Base-by-base conservation (phyloP, 2,797 vertebrate species). In the Enteromius thamalakanensis region DNA sequence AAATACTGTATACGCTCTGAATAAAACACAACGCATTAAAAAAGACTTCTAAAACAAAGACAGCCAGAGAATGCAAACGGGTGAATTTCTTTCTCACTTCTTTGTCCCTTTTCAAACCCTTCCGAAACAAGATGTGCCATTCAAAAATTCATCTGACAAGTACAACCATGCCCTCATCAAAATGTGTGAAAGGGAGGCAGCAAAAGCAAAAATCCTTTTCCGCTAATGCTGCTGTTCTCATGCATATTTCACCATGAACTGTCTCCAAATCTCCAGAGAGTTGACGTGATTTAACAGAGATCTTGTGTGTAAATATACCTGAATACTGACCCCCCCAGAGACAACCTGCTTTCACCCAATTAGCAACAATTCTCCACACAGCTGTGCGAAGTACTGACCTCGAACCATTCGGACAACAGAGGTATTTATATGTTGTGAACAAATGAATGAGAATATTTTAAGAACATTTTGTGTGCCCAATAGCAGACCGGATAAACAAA, bases 311-410 rank as follows among this genome's bases (percentile, higher is more conserved):
- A 90, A 91, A 92, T 86, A 90, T 81, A 89, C 76, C 86, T 87
- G 76, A 51, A 83, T 75, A 83, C 69, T 81, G 81, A 83, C 87
- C 91, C 58, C 47, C 84, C 74, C n/a, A 86, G 80, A 80, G 84
- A 90, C 82, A 81, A 82, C 87, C 72, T 89, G 80, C 75, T 86
- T 89, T 92, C 89, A 88, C 84, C 92, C 90, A 91, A 90, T 93
- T 91, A 93, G 85, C 85, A 87, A 76, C 9, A 62, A 55, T 83
- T 89, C 88, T 90, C 75, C 85, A 81, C 65, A 87, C 85, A 85
- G 89, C 85, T 82, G 82, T 72, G 71, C 70, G n/a, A 79, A 75
- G 15, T 8, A 42, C n/a, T 51, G 77, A 92, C 88, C 89, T 90
- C 40, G 2, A 69, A 80, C 45, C 32, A 21, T 32, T 79, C 37